phyloP scores from a whole-genome alignment of 2,797 vertebrate species.

The Arctocebus calabarensis region DNA sequence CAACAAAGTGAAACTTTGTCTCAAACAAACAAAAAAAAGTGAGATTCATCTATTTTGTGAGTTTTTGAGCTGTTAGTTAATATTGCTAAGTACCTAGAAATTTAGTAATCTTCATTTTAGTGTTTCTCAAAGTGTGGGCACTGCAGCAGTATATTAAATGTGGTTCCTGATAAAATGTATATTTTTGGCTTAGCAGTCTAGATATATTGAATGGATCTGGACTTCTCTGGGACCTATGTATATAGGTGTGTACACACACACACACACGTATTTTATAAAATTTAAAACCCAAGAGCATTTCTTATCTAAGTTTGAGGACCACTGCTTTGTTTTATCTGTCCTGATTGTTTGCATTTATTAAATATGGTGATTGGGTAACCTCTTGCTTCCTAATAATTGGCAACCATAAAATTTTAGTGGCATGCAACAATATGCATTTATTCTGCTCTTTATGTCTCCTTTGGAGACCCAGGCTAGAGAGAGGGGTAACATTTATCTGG shows the following conservation, averaged over 20 bases:
- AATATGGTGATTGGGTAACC: background rate
- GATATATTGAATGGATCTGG: conserved; percentile 39
- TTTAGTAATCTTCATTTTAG: conserved; percentile 45
- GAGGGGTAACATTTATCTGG: background rate
- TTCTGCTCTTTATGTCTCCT: conserved; percentile 36
- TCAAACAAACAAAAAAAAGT: background rate
- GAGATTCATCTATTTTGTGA: conserved; percentile 35
- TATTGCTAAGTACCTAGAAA: conserved; percentile 45
- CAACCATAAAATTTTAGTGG: conserved; percentile 50
- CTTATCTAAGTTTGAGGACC: background rate
- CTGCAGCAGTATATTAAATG: background rate
- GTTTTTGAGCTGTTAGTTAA: conserved; percentile 48
- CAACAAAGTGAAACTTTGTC: too few species aligned
- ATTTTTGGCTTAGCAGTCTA: background rate
- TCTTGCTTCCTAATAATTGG: conserved; percentile 50
- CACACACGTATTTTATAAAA: background rate
- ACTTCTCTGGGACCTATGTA: background rate
- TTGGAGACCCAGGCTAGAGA: background rate
- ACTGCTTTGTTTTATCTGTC: background rate
- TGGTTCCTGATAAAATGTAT: conserved; percentile 30
- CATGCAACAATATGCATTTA: conserved; percentile 24
- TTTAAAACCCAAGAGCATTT: background rate
- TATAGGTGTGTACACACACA: too few species aligned
- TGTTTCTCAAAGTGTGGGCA: conserved; percentile 20
- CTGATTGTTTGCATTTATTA: background rate